Conservation (phyloP, 2,113 vertebrate species). For the Donacobius atricapilla region DNA sequence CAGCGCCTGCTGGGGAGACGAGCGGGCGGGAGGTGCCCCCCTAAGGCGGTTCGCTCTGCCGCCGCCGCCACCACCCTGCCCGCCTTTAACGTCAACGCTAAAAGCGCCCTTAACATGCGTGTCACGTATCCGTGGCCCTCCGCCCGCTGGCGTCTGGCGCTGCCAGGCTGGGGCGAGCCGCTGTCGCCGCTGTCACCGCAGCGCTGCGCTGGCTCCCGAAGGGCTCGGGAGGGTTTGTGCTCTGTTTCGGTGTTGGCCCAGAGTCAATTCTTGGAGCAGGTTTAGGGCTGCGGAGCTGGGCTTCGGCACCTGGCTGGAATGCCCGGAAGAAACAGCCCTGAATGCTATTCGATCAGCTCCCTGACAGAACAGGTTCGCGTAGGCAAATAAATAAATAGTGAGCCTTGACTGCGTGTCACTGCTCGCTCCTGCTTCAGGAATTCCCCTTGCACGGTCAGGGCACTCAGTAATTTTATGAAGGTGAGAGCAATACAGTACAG, state of each 20-base stretch:
- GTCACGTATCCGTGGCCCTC: background rate
- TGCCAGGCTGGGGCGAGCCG: background rate
- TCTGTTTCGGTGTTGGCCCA: background rate
- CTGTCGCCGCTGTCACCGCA: background rate
- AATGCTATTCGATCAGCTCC: accelerated
- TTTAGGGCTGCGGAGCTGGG: background rate
- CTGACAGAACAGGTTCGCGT: accelerated
- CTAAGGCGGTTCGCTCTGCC: accelerated
- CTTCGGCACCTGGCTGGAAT: background rate
- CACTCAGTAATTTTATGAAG: background rate
- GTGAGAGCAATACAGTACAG: accelerated
- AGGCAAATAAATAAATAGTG: background rate
- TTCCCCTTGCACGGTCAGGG: accelerated
- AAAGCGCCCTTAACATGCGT: background rate
- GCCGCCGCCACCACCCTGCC: accelerated
- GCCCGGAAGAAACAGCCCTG: background rate
- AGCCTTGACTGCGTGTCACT: accelerated
- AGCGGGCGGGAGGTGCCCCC: background rate
- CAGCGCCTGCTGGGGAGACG: background rate
- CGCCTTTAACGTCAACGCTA: background rate
- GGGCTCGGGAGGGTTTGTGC: background rate
- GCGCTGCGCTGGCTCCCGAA: accelerated
- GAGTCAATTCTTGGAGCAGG: background rate
- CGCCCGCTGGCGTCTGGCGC: background rate
- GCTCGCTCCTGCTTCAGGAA: background rate